phyloP scores from a whole-genome alignment of 2,797 vertebrate species.

The Sebastes steindachneri region DNA sequence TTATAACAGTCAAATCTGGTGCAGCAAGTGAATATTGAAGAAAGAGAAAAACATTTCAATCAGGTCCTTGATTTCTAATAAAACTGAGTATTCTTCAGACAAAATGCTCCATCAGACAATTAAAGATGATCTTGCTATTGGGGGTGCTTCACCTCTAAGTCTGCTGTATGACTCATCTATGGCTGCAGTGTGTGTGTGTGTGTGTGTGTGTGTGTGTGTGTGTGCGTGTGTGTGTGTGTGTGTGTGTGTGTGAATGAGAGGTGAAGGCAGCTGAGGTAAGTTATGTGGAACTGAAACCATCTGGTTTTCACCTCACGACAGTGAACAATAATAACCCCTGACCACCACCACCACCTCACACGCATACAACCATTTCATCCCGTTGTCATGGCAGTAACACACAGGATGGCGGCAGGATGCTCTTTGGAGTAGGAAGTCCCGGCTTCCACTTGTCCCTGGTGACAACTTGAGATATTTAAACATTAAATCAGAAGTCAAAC shows the following conservation, averaged over 20 bases:
- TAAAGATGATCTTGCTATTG: neutral
- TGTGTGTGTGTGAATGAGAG: neutral
- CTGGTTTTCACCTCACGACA: constrained; percentile 34
- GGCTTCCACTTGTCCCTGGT: neutral
- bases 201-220: neutral
- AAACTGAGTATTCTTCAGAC: neutral
- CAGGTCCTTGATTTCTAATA: neutral
- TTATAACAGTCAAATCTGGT: too few species aligned
- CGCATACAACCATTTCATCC: neutral
- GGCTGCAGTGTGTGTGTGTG: neutral
- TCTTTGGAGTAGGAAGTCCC: constrained; percentile 1
- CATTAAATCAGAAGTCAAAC: neutral
- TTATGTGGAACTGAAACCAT: constrained; percentile 40
- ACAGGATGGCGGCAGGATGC: neutral
- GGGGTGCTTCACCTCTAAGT: constrained; percentile 1
- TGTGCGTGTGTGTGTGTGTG: constrained; percentile 16
- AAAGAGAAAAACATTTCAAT: neutral
- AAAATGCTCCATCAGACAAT: neutral
- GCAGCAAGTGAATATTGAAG: neutral
- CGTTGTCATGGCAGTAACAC: constrained; percentile 44
- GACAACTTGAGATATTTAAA: neutral
- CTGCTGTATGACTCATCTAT: constrained; percentile 60
- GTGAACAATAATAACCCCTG: constrained; percentile 16
- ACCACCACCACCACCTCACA: neutral
- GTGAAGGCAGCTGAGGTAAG: constrained; percentile 15